Evolutionary conservation across 2,797 vertebrate species (phyloP).

Genomic region (Eptatretus atami): DNA sequence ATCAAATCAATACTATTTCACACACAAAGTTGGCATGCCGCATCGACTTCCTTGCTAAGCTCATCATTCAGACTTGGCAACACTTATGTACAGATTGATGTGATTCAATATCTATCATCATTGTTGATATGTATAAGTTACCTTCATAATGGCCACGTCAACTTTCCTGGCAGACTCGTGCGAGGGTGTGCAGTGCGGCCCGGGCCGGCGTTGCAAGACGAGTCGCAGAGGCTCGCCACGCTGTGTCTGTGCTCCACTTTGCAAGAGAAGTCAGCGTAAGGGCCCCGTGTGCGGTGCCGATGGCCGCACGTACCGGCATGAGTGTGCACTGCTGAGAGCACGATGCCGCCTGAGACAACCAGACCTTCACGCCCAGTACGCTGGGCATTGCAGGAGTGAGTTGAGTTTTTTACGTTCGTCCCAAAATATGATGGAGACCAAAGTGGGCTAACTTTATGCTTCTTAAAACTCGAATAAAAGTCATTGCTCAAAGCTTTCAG

Average conservation of each 20-base stretch:
- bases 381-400: constrained; percentile 95
- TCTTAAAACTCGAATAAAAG: too few species aligned
- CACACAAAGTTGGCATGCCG: too few species aligned
- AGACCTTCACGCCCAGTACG: constrained; percentile 79
- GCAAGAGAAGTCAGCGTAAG: constrained; percentile 22
- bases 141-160: too few species aligned
- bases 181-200: constrained; percentile 80
- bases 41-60: too few species aligned
- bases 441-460: too few species aligned
- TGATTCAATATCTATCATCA: too few species aligned
- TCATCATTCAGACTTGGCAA: too few species aligned
- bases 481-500: too few species aligned
- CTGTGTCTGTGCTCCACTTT: constrained; percentile 84
- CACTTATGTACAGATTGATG: too few species aligned
- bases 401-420: constrained; percentile 11
- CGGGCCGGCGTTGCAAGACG: constrained; percentile 88
- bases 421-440: constrained; percentile 5
- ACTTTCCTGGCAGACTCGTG: constrained; percentile 37
- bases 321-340: constrained; percentile 69
- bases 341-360: constrained; percentile 61
- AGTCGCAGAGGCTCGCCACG: constrained; percentile 80
- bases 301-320: constrained; percentile 79
- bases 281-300: constrained; percentile 75
- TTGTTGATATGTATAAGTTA: too few species aligned
- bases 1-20: too few species aligned